Evolutionary conservation across 2,113 vertebrate genomes (phyloP).

Genomic region (Phrynosoma platyrhinos): DNA sequence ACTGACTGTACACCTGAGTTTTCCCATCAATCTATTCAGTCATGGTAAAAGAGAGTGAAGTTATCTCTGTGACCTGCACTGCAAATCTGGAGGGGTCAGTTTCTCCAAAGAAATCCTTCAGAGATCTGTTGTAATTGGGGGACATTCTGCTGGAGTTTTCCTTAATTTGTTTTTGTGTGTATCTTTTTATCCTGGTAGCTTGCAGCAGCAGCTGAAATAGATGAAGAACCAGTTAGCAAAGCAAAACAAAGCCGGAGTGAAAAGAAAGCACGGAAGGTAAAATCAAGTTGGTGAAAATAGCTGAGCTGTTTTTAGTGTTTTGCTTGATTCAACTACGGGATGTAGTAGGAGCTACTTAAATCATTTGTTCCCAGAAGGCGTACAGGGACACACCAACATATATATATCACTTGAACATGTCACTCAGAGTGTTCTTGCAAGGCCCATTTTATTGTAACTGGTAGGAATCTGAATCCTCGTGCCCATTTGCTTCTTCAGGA

Average conservation of each 20-base stretch:
- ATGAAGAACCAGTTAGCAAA: conserved; percentile 99
- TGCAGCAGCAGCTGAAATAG: conserved; percentile 96
- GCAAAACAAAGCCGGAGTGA: conserved; percentile 99
- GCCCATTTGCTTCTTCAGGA: not conserved
- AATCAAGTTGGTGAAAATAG: not conserved
- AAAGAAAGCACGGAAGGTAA: conserved; percentile 98
- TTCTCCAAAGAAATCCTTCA: not conserved
- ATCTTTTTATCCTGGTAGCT: conserved; percentile 78
- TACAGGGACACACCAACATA: not conserved
- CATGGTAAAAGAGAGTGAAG: not conserved
- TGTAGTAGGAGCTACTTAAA: not conserved
- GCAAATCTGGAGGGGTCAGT: not conserved
- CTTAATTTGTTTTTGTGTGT: rapidly evolving
- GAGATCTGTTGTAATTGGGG: too few relatives aligned
- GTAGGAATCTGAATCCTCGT: not conserved
- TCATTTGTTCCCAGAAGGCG: not conserved
- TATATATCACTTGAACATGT: not conserved
- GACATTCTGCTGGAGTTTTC: rapidly evolving
- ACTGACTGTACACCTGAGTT: not conserved
- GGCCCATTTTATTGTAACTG: not conserved
- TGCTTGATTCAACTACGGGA: not conserved
- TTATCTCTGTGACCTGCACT: not conserved
- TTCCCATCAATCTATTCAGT: not conserved
- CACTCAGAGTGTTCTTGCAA: not conserved
- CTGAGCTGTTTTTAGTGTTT: not conserved